phyloP scores from a whole-genome alignment of 2,888 invertebrate species.

The Erebia epiphron region DNA sequence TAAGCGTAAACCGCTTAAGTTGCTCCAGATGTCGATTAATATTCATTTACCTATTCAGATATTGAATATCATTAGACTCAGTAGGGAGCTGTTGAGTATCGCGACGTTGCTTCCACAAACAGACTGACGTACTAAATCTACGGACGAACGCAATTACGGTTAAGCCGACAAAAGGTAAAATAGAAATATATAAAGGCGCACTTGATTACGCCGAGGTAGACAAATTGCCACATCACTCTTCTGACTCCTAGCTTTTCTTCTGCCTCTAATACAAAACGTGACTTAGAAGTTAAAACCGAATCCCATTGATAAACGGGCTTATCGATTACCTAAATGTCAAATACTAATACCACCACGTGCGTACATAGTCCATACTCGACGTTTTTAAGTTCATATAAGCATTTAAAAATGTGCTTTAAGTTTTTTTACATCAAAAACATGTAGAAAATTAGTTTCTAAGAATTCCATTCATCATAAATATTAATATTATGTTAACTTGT shows the following conservation, averaged over 20 bases:
- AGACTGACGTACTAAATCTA: constrained; percentile 25
- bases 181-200: constrained; percentile 35
- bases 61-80: constrained; percentile 23
- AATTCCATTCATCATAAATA: constrained; percentile 27
- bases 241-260: constrained; percentile 32
- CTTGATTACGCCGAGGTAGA: constrained; percentile 51
- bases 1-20: constrained; percentile 20
- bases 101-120: constrained; percentile 15
- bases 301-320: constrained; percentile 38
- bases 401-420: neutral
- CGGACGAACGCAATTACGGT: constrained; percentile 16
- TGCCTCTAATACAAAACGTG: constrained; percentile 35
- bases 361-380: neutral
- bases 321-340: constrained; percentile 26
- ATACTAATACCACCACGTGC: constrained; percentile 2
- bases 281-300: constrained; percentile 24
- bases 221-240: constrained; percentile 49
- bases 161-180: constrained; percentile 14
- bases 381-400: neutral
- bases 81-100: constrained; percentile 7
- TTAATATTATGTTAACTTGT: neutral
- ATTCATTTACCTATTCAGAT: constrained; percentile 24
- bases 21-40: constrained; percentile 19
- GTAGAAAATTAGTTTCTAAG: constrained; percentile 26
- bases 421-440: constrained; percentile 18